Evolutionary conservation across 2,113 vertebrate species (phyloP).

Genomic region (Trichomycterus rosablanca): DNA sequence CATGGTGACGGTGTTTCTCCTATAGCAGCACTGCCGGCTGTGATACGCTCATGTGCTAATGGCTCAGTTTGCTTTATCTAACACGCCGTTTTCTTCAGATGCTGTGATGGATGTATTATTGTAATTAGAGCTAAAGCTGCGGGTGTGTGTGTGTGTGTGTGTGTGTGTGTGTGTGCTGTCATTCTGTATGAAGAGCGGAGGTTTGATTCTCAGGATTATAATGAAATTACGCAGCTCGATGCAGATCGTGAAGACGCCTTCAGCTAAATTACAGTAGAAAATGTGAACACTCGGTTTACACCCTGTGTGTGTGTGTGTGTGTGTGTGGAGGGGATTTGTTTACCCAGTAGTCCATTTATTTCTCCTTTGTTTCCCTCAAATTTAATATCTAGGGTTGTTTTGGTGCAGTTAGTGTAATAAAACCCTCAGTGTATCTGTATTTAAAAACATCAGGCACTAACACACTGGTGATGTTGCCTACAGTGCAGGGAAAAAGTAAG

Average conservation of each 20-base stretch:
- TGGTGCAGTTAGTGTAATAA: neutral
- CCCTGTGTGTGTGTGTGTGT: neutral
- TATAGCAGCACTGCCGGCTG: neutral
- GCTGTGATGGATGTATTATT: slow-evolving; percentile 20
- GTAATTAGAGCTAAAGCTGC: slow-evolving; percentile 14
- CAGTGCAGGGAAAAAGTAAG: too few species aligned
- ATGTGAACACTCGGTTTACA: neutral
- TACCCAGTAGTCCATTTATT: neutral
- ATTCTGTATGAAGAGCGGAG: slow-evolving; percentile 12
- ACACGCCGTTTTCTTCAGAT: neutral
- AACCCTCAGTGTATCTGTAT: too few species aligned
- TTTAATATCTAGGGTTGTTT: neutral
- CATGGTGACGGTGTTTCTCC: neutral
- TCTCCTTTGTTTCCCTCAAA: too few species aligned
- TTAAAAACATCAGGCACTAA: too few species aligned
- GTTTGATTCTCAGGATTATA: slow-evolving; percentile 15
- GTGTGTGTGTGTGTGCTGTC: slow-evolving; percentile 15
- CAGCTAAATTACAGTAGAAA: neutral
- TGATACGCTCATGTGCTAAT: slow-evolving; percentile 14
- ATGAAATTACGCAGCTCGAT: slow-evolving; percentile 5
- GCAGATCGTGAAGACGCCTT: slow-evolving; percentile 13
- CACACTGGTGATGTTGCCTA: too few species aligned
- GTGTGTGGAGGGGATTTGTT: neutral
- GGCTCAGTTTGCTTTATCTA: neutral
- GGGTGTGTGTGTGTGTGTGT: slow-evolving; percentile 15